Base-by-base conservation (phyloP, 2,888 invertebrate species). In the Anorthoa munda region DNA sequence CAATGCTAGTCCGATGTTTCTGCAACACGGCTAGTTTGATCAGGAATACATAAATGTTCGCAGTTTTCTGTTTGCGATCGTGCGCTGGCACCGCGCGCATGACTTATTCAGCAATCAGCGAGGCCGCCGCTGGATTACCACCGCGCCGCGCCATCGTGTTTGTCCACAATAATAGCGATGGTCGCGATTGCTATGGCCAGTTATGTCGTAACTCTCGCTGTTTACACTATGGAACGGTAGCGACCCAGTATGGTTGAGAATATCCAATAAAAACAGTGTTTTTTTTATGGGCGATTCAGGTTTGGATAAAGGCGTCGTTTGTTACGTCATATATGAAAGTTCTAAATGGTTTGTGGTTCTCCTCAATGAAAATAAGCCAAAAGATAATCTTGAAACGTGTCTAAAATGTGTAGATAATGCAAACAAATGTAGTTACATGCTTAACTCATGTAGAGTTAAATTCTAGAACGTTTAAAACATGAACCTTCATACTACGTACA, bases 151-250 rank as follows among this genome's bases (percentile, higher is more conserved):
- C 65, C 46, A 67, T 26, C 58, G 45, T 90, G 89, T 90, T 89
- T 90, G 84, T 83, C 83, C 86, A 82, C 88, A 87, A 87, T 90
- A 87, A 86, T 84, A 76, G 82, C 76, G 58, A 77, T 70, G 74
- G 51, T 45, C 4, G 18, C 46, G 48, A 77, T 73, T 72, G 66
- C 63, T 61, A 82, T 71, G 71, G 45, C 63, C 68, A 79, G 74
- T 73, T 83, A 75, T 79, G 31, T 72, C 74, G 60, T 73, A 74
- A 51, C 63, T 79, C 63, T 72, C 51, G 75, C 69, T 85, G 71
- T 75, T 72, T 56, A 66, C 60, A 56, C 70, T 61, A 50, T 74
- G 31, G 65, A 74, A 66, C 50, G 53, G 46, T 65, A 64, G 23
- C 55, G 64, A 70, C 72, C 71, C 31, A 71, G 26, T 60, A 64